These are phyloP conservation scores for Chrysodeixis includens DNA, from an alignment of 2,888 invertebrate genomes.

Conservation along the genomic window DNA sequence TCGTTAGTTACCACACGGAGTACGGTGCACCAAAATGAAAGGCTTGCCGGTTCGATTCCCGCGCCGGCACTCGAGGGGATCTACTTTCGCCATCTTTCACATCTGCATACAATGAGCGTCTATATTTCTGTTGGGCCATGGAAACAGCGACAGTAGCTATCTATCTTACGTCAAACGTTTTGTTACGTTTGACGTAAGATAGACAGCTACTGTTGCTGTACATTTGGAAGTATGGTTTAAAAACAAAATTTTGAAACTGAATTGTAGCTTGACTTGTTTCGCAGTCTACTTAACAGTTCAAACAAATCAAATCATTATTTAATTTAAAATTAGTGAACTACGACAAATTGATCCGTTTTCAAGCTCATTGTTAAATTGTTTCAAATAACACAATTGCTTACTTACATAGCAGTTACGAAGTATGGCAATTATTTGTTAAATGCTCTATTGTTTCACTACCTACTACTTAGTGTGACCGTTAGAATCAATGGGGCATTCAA, in stretches of 20 bases:
- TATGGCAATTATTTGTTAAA: slow-evolving; percentile 15
- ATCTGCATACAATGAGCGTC: slow-evolving; percentile 83
- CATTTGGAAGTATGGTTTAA: too few relatives aligned
- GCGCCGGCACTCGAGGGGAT: slow-evolving; percentile 68
- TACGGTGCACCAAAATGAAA: slow-evolving; percentile 66
- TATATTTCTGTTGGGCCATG: slow-evolving; percentile 59
- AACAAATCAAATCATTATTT: background rate
- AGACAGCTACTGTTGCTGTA: too few relatives aligned
- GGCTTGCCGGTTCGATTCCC: slow-evolving; percentile 83
- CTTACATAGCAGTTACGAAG: slow-evolving; percentile 24
- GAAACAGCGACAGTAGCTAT: slow-evolving; percentile 45
- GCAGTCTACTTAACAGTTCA: too few relatives aligned
- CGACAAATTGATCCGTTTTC: slow-evolving; percentile 43
- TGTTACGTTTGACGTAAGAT: too few relatives aligned
- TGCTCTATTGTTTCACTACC: slow-evolving; percentile 19
- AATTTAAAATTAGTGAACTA: slow-evolving; percentile 18
- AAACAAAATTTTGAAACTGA: too few relatives aligned
- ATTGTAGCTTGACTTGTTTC: too few relatives aligned
- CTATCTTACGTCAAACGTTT: too few relatives aligned
- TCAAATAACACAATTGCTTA: slow-evolving; percentile 41
- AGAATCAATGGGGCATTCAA: slow-evolving; percentile 1
- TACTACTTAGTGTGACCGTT: background rate
- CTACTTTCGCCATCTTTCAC: slow-evolving; percentile 84
- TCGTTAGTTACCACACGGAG: slow-evolving; percentile 61
- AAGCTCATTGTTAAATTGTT: slow-evolving; percentile 38